Evolutionary conservation across 2,113 vertebrate genomes (phyloP).

Genomic region (Carassius gibelio): DNA sequence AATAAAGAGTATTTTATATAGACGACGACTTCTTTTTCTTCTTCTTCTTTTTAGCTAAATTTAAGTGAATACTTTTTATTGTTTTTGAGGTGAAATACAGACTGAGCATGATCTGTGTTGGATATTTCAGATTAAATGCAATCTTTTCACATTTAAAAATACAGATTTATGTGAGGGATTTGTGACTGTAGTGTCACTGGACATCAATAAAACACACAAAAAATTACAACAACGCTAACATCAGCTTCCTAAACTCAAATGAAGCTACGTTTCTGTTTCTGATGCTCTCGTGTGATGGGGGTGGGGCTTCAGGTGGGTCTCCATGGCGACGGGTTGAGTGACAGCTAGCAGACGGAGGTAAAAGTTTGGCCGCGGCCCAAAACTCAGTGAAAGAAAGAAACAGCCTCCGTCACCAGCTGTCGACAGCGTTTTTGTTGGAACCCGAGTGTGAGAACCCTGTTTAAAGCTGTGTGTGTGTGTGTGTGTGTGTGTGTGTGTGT

Average conservation of each 20-base stretch:
- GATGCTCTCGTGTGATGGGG: neutral
- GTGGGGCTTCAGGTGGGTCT: slow-evolving; percentile 45
- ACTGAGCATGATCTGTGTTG: neutral
- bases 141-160: neutral
- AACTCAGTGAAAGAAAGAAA: slow-evolving; percentile 51
- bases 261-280: slow-evolving; percentile 35
- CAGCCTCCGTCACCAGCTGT: slow-evolving; percentile 51
- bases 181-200: neutral
- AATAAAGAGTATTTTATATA: no score
- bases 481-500: slow-evolving; percentile 22
- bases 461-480: slow-evolving; percentile 27
- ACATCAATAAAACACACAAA: neutral
- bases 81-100: neutral
- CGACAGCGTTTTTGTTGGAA: slow-evolving; percentile 42
- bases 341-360: slow-evolving; percentile 54
- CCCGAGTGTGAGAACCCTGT: slow-evolving; percentile 40
- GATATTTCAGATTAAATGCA: no score
- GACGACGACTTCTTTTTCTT: no score
- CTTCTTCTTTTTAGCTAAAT: no score
- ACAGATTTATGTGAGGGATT: neutral
- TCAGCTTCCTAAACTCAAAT: neutral
- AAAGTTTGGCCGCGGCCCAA: slow-evolving; percentile 54
- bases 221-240: neutral
- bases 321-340: slow-evolving; percentile 56
- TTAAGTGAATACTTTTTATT: neutral